A percentile compares a stretch with the other conserved stretches of the same genome.
These are phyloP conservation scores for Pseudonaja textilis DNA, from an alignment of 2,113 vertebrate genomes.

Conservation along the genomic window DNA sequence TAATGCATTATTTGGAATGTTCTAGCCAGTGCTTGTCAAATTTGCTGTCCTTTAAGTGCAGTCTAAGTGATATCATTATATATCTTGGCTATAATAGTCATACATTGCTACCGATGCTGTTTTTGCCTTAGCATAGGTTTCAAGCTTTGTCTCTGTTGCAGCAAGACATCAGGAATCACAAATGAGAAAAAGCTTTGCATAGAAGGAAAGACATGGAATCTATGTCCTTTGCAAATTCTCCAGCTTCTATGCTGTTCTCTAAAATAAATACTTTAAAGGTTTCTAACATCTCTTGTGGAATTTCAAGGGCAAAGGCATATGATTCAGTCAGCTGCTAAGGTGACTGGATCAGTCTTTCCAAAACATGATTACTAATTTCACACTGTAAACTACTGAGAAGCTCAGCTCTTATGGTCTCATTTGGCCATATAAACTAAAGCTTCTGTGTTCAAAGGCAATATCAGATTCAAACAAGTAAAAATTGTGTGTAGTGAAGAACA, in stretches of 20 bases:
- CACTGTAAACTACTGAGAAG: background rate
- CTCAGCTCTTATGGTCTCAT: background rate
- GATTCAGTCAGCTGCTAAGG: background rate
- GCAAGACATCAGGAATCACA: background rate
- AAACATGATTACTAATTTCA: background rate
- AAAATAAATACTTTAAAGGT: background rate
- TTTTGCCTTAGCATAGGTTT: background rate
- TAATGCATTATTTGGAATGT: background rate
- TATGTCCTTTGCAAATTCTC: background rate
- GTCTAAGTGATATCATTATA: background rate
- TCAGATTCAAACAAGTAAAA: background rate
- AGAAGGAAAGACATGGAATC: background rate
- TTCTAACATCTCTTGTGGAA: background rate
- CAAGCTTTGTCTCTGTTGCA: background rate
- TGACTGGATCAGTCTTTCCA: background rate
- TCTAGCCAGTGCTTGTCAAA: background rate
- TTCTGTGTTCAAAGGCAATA: background rate
- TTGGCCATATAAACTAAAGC: background rate
- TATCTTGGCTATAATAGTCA: background rate
- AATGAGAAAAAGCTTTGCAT: background rate
- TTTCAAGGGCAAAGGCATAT: background rate
- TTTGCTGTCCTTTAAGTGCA: slow-evolving; percentile 13
- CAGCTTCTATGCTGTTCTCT: background rate
- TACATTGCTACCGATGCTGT: background rate
- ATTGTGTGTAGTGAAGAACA: background rate